Conservation (phyloP, 2,113 vertebrate species). For the Scopus umbretta region DNA sequence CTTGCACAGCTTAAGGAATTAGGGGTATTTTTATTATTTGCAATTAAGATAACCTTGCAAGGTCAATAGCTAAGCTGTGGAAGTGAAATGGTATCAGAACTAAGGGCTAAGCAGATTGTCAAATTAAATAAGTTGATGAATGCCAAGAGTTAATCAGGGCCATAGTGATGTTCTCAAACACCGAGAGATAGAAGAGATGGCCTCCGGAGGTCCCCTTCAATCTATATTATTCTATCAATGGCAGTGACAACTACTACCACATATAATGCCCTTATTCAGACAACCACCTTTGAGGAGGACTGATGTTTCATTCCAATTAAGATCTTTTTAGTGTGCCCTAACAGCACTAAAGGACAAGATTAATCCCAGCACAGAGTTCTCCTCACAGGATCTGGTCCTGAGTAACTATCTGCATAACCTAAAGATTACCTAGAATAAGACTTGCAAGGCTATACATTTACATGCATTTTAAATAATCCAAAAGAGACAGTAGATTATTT, state of each 20-base stretch:
- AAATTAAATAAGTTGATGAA: background rate
- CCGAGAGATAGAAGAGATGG: background rate
- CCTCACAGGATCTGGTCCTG: background rate
- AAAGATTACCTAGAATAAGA: background rate
- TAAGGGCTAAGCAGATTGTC: background rate
- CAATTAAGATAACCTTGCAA: constrained; percentile 43
- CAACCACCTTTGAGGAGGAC: background rate
- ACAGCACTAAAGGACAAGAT: background rate
- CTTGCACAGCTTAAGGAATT: background rate
- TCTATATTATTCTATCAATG: background rate
- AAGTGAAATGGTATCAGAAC: constrained; percentile 5
- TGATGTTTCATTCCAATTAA: background rate
- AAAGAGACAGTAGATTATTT: background rate
- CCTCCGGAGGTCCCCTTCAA: background rate
- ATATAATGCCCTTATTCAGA: background rate
- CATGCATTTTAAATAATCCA: background rate
- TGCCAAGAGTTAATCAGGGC: background rate
- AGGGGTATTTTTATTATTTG: constrained; percentile 3
- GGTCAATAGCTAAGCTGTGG: constrained; percentile 5
- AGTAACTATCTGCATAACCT: background rate
- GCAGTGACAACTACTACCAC: background rate
- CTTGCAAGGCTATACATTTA: background rate
- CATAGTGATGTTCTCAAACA: background rate
- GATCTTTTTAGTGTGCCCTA: background rate
- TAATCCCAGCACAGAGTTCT: background rate